Evolutionary conservation across 2,113 vertebrate species (phyloP).

Genomic region (Donacobius atricapilla): DNA sequence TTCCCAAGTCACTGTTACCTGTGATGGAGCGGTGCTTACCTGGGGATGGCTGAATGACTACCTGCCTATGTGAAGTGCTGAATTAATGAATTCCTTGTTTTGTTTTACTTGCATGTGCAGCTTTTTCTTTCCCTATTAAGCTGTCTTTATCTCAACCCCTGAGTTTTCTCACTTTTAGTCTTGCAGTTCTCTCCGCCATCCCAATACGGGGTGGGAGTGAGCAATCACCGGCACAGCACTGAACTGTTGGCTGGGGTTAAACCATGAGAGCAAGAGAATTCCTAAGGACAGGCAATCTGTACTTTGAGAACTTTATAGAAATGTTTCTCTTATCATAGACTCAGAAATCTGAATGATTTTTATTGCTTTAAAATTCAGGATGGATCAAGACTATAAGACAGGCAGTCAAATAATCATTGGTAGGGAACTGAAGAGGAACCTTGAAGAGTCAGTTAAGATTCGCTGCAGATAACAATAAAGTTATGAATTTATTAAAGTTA

Average conservation of each 20-base stretch:
- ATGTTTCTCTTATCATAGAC: background rate
- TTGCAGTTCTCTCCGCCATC: background rate
- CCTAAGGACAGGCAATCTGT: background rate
- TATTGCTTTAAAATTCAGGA: background rate
- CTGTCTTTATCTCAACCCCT: background rate
- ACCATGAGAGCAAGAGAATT: background rate
- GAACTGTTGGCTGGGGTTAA: background rate
- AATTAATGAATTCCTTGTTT: background rate
- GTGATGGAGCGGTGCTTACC: background rate
- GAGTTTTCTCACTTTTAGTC: background rate
- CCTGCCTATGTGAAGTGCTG: background rate
- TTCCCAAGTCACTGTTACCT: background rate
- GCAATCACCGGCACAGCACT: accelerated
- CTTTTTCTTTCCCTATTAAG: background rate
- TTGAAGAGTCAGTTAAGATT: background rate
- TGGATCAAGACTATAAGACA: background rate
- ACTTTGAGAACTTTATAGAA: background rate
- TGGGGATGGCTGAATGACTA: background rate
- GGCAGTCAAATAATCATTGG: background rate
- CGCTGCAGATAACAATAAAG: background rate
- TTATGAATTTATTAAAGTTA: background rate
- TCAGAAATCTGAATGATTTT: background rate
- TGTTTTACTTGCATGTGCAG: background rate
- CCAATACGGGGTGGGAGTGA: accelerated
- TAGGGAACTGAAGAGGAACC: background rate